Conservation (phyloP, 2,113 vertebrate species). For the Gorsachius goisagi region DNA sequence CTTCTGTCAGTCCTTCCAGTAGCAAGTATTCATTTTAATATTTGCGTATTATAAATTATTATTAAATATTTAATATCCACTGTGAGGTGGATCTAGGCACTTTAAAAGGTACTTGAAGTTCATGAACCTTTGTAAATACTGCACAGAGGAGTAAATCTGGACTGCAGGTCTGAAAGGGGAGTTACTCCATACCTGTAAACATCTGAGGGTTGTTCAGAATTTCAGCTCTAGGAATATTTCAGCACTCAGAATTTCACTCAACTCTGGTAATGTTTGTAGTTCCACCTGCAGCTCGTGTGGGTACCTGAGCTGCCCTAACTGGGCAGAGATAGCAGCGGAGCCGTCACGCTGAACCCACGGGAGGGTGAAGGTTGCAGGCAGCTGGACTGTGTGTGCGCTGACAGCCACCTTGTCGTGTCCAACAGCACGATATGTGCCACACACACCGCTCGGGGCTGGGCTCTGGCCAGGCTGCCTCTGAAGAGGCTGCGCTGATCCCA, state of each 20-base stretch:
- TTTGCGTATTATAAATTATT: not conserved
- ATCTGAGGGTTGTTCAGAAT: not conserved
- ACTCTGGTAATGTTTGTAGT: not conserved
- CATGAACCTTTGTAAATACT: not conserved
- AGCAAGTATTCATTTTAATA: not conserved
- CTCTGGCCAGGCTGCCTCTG: not conserved
- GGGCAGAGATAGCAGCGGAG: not conserved
- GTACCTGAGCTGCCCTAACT: not conserved
- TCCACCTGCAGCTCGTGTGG: not conserved
- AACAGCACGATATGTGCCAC: not conserved
- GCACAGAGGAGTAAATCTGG: not conserved
- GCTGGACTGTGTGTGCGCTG: not conserved
- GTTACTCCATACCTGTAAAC: not conserved
- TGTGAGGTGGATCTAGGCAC: not conserved
- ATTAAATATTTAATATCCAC: too few species aligned
- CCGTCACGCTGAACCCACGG: not conserved
- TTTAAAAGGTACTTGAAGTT: not conserved
- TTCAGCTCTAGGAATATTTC: not conserved
- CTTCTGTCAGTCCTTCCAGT: not conserved
- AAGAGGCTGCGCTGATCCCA: not conserved
- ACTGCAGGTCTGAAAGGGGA: not conserved
- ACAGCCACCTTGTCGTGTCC: not conserved
- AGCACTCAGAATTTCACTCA: not conserved
- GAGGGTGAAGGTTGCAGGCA: not conserved
- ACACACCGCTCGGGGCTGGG: too few species aligned